A percentile compares a stretch with the other conserved stretches of the same genome.
Evolutionary conservation across 2,888 invertebrate genomes (phyloP).

Genomic region (Lamellibrachia columna): DNA sequence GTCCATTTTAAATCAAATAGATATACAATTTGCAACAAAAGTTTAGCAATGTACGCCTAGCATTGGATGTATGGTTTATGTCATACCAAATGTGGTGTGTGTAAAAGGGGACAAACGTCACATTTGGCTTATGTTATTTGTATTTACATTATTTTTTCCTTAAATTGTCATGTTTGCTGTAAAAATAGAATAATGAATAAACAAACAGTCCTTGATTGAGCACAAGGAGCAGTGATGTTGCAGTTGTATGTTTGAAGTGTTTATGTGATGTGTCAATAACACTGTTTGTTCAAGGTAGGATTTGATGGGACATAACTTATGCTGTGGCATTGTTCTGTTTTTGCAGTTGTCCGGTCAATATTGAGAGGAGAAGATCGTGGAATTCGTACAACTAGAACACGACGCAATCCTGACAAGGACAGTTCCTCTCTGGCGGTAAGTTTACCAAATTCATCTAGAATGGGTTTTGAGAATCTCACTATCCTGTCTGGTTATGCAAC

Average conservation of each 20-base stretch:
- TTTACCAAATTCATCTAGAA: background rate
- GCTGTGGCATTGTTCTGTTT: background rate
- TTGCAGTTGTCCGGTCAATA: background rate
- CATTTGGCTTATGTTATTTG: background rate
- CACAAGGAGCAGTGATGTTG: background rate
- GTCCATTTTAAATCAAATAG: too few species aligned
- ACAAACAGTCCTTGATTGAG: background rate
- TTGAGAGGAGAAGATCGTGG: background rate
- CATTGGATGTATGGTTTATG: background rate
- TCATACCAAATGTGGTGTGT: background rate
- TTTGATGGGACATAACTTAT: background rate
- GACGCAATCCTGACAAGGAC: background rate
- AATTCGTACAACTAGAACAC: constrained; percentile 10
- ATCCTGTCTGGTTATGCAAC: background rate
- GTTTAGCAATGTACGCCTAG: background rate
- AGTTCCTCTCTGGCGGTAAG: background rate
- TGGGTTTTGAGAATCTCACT: background rate
- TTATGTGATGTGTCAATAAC: background rate
- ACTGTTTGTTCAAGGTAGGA: background rate
- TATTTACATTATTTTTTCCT: background rate
- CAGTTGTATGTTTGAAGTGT: background rate
- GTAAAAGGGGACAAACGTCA: background rate
- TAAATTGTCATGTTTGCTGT: background rate
- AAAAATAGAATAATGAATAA: background rate
- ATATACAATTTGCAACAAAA: too few species aligned